Conservation (phyloP, 2,797 vertebrate species). For the Tarsius wallacei region DNA sequence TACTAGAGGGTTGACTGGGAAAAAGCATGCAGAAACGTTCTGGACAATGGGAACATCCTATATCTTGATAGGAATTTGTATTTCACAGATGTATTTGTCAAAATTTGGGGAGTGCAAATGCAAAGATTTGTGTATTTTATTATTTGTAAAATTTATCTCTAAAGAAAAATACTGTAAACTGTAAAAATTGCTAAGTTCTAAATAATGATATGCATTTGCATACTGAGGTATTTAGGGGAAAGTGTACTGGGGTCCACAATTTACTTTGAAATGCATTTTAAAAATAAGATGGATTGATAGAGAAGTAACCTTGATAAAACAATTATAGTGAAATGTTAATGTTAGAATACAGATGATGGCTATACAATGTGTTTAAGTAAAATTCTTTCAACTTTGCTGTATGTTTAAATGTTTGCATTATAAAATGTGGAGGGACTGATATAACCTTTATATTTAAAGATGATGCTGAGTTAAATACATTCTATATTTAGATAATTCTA, state of each 20-base stretch:
- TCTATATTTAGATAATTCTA: conserved; percentile 52
- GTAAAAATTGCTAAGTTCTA: background rate
- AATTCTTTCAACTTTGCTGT: background rate
- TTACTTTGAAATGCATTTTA: background rate
- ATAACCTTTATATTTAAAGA: conserved; percentile 35
- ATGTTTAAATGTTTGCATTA: conserved; percentile 38
- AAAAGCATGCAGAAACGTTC: background rate
- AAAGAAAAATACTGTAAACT: background rate
- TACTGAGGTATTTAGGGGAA: background rate
- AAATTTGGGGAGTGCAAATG: background rate
- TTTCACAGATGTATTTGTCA: background rate
- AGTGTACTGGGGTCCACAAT: background rate
- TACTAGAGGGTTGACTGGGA: background rate
- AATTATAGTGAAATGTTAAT: conserved; percentile 9
- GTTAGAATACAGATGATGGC: background rate
- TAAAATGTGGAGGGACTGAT: conserved; percentile 44
- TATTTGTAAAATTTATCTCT: conserved; percentile 1
- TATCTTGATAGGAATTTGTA: background rate
- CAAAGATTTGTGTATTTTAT: background rate
- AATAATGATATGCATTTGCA: background rate
- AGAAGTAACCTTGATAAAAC: conserved; percentile 9
- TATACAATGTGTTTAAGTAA: conserved; percentile 5
- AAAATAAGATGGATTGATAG: background rate
- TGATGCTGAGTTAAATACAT: background rate
- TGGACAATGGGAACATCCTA: background rate